These are phyloP conservation scores for Chascanopsetta lugubris DNA, from an alignment of 2,113 vertebrate genomes.

Conservation along the genomic window DNA sequence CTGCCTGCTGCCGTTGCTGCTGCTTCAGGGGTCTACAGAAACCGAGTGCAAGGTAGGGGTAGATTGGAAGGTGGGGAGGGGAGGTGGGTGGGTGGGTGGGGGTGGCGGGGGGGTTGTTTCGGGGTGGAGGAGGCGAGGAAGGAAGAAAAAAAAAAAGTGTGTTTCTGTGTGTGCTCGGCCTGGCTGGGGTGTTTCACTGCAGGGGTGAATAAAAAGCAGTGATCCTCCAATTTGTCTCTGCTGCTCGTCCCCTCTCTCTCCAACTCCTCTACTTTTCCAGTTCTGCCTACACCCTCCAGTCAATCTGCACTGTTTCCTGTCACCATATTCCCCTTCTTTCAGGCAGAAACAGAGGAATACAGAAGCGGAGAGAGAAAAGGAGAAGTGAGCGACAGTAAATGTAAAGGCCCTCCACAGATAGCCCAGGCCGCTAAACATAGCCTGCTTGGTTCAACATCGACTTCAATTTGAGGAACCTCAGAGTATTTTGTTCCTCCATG, in stretches of 20 bases:
- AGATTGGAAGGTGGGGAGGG: conserved; percentile 25
- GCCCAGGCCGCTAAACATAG: conserved; percentile 79
- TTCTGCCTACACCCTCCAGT: conserved; percentile 63
- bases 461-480: conserved; percentile 77
- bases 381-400: conserved; percentile 69
- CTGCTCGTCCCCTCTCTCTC: conserved; percentile 58
- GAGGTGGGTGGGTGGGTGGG: conserved; percentile 26
- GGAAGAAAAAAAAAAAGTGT: conserved; percentile 24
- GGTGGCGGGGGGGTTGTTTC: no score
- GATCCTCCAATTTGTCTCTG: conserved; percentile 77
- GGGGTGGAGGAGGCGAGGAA: conserved; percentile 28
- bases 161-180: conserved; percentile 35
- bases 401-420: conserved; percentile 75
- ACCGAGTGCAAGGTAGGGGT: conserved; percentile 48
- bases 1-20: conserved; percentile 67
- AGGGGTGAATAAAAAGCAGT: conserved; percentile 71
- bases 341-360: conserved; percentile 40
- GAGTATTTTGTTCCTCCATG: conserved; percentile 81
- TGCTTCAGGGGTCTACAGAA: conserved; percentile 61
- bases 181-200: conserved; percentile 68
- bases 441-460: conserved; percentile 71
- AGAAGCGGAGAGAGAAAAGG: conserved; percentile 46
- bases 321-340: conserved; percentile 52
- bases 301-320: conserved; percentile 53
- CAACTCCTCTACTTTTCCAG: conserved; percentile 38